These are phyloP conservation scores for Ischnura elegans DNA, from an alignment of 2,888 invertebrate genomes.

Conservation along the genomic window DNA sequence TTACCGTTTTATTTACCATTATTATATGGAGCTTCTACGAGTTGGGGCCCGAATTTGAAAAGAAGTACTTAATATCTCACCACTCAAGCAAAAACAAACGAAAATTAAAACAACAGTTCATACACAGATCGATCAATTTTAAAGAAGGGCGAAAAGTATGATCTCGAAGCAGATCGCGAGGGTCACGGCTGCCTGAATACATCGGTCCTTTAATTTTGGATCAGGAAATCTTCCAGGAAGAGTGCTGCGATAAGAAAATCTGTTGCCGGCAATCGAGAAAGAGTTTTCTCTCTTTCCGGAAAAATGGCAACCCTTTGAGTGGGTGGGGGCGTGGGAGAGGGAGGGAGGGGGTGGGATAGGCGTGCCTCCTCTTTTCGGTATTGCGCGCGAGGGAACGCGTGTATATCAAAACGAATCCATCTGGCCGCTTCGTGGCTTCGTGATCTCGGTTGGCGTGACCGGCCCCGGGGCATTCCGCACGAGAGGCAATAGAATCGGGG, in stretches of 20 bases:
- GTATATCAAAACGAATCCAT: conserved; percentile 1
- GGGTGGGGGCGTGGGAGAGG: not conserved
- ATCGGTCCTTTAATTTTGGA: not conserved
- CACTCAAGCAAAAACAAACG: too few species aligned
- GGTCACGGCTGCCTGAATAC: too few species aligned
- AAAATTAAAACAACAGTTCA: too few species aligned
- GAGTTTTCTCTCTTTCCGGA: not conserved
- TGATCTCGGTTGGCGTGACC: conserved; percentile 14
- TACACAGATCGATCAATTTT: too few species aligned
- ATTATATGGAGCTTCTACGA: too few species aligned
- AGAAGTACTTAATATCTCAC: too few species aligned
- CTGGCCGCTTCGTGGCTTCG: conserved; percentile 5
- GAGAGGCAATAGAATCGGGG: not conserved
- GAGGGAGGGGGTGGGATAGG: not conserved
- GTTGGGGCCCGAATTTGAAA: too few species aligned
- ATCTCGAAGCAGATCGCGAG: too few species aligned
- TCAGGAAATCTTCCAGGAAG: not conserved
- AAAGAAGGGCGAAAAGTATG: too few species aligned
- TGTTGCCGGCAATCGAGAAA: not conserved
- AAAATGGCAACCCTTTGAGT: not conserved
- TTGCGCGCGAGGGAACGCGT: not conserved
- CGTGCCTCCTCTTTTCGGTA: not conserved
- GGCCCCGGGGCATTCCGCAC: not conserved
- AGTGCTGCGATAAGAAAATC: not conserved
- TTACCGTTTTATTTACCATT: too few species aligned